A percentile compares a stretch with the other conserved stretches of the same genome.
Evolutionary conservation across 1,140 invertebrate species (phyloP).

Genomic region (Neodiprion pinetum): DNA sequence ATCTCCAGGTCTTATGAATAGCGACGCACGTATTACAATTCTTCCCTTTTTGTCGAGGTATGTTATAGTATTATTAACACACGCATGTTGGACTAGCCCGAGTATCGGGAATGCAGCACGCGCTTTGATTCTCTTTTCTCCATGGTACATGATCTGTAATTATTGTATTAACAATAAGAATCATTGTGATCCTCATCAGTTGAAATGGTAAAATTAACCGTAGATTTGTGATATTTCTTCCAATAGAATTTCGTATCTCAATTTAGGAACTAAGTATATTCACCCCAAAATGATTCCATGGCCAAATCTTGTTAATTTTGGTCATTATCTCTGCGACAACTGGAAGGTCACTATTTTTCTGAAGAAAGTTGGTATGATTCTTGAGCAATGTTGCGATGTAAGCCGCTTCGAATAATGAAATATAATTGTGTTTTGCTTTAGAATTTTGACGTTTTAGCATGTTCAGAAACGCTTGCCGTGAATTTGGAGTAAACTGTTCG

Average conservation of each 20-base stretch:
- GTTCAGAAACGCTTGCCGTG: not conserved
- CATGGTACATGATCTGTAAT: not conserved
- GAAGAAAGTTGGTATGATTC: not conserved
- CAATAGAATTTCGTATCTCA: too few relatives aligned
- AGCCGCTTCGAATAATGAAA: not conserved
- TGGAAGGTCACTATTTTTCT: not conserved
- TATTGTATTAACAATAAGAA: not conserved
- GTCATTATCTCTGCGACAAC: not conserved
- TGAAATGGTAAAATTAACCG: too few relatives aligned
- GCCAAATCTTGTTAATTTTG: not conserved
- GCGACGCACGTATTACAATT: not conserved
- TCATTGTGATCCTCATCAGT: too few relatives aligned
- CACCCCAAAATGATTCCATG: too few relatives aligned
- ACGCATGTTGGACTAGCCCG: not conserved
- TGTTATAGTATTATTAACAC: not conserved
- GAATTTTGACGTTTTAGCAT: not conserved
- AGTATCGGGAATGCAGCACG: not conserved
- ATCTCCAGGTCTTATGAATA: not conserved
- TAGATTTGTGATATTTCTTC: too few relatives aligned
- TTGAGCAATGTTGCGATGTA: not conserved
- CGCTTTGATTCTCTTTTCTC: not conserved
- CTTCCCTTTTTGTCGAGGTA: not conserved
- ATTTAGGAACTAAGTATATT: too few relatives aligned
- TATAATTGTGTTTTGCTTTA: not conserved
- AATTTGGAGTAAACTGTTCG: not conserved